A percentile compares a stretch with the other conserved stretches of the same genome.
Evolutionary conservation across 92 coral and sea anemone genomes (phyloP).

Genomic region (Epizoanthus ramosus): DNA sequence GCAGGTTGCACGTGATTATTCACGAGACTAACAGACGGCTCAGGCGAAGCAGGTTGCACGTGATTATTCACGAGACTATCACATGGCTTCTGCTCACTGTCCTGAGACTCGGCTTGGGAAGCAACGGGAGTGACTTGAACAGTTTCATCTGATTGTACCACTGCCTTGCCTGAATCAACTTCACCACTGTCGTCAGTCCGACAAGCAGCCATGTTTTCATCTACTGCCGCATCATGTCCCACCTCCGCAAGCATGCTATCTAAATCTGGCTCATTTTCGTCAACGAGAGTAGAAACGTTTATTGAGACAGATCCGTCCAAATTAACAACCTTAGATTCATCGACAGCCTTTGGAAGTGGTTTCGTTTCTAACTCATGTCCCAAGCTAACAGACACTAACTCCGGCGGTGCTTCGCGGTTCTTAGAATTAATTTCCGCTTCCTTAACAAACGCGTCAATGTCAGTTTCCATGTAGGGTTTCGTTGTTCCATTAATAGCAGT

Average conservation of each 20-base stretch:
- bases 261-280: constrained; percentile 42
- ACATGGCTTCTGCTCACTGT: constrained; percentile 19
- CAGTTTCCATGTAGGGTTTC: constrained; percentile 37
- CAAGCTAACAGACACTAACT: neutral
- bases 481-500: constrained; percentile 1
- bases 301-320: neutral
- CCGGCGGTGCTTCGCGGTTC: neutral
- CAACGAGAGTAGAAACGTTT: neutral
- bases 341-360: neutral
- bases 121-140: neutral
- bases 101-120: neutral
- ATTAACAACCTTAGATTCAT: neutral
- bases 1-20: constrained; percentile 52
- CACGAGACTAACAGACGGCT: constrained; percentile 22
- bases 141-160: neutral
- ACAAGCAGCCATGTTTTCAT: neutral
- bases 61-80: constrained; percentile 40
- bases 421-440: neutral
- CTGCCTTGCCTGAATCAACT: neutral
- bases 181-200: constrained; percentile 1
- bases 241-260: constrained; percentile 29
- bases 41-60: constrained; percentile 43
- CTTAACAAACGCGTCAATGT: constrained; percentile 12
- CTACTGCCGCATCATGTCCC: constrained; percentile 1
- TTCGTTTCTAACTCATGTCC: neutral